Conservation (phyloP, 1,140 invertebrate species). For the Drosophila kurseongensis region DNA sequence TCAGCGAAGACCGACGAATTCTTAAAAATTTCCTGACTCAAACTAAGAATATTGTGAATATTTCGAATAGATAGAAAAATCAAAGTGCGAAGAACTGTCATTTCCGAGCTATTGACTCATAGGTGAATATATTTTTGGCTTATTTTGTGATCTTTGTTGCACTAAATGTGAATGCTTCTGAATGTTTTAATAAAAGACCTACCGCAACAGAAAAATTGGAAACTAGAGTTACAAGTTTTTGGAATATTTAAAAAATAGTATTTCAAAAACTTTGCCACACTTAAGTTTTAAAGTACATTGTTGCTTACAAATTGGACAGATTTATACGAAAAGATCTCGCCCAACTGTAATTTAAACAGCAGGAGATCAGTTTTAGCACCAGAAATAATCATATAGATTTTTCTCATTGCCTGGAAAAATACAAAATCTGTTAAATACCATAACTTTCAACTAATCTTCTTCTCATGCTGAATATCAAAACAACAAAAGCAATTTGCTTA, state of each 20-base stretch:
- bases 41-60: slow-evolving; percentile 8
- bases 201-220: slow-evolving; percentile 4
- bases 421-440: background rate
- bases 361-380: background rate
- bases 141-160: background rate
- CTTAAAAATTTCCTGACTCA: background rate
- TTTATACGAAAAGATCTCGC: too few species aligned
- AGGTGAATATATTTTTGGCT: slow-evolving; percentile 55
- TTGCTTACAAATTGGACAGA: too few species aligned
- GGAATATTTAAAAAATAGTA: background rate
- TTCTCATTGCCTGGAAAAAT: slow-evolving; percentile 10
- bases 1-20: slow-evolving; percentile 16
- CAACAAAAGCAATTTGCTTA: slow-evolving; percentile 21
- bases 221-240: background rate
- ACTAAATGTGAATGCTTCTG: background rate
- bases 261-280: too few species aligned
- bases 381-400: background rate
- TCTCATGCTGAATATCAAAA: background rate
- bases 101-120: slow-evolving; percentile 41
- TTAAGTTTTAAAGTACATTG: too few species aligned
- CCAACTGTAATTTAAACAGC: background rate
- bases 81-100: slow-evolving; percentile 18
- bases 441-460: background rate
- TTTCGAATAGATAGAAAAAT: slow-evolving; percentile 7
- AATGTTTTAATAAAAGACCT: slow-evolving; percentile 3